phyloP scores from a whole-genome alignment of 2,113 vertebrate genomes.

The Atractosteus spatula region DNA sequence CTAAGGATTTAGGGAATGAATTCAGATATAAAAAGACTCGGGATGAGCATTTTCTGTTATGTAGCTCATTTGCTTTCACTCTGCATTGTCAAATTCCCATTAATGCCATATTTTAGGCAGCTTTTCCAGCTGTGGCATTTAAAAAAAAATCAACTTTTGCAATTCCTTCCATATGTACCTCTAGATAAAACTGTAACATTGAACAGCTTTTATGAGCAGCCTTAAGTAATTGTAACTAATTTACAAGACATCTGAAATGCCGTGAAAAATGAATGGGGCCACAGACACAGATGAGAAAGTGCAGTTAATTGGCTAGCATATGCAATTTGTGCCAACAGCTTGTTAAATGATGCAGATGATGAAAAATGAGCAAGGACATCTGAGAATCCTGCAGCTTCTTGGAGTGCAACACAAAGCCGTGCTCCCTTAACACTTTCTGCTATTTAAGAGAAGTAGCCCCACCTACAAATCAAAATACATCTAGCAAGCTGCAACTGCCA shows the following conservation, averaged over 20 bases:
- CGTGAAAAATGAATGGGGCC: not conserved
- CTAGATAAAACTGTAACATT: not conserved
- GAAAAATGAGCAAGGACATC: constrained; percentile 4
- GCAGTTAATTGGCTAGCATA: constrained; percentile 1
- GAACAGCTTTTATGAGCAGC: constrained; percentile 5
- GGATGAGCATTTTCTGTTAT: too few relatives aligned
- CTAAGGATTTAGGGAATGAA: too few relatives aligned
- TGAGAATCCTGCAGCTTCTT: not conserved
- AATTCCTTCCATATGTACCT: not conserved
- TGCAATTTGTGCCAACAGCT: constrained; percentile 1
- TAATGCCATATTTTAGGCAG: not conserved
- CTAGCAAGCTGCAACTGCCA: not conserved
- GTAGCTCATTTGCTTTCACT: too few relatives aligned
- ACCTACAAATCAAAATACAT: not conserved
- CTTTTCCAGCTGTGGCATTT: constrained; percentile 3
- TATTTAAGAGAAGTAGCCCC: not conserved
- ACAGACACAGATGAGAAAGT: constrained; percentile 1
- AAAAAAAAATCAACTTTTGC: not conserved
- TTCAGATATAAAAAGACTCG: too few relatives aligned
- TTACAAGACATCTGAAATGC: constrained; percentile 3
- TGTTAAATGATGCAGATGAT: constrained; percentile 3
- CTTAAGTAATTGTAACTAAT: constrained; percentile 3
- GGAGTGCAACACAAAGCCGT: not conserved
- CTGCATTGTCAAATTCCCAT: too few relatives aligned
- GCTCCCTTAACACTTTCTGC: not conserved